These are phyloP conservation scores for Limnodromus scolopaceus DNA, from an alignment of 2,797 vertebrate species.

Conservation along the genomic window DNA sequence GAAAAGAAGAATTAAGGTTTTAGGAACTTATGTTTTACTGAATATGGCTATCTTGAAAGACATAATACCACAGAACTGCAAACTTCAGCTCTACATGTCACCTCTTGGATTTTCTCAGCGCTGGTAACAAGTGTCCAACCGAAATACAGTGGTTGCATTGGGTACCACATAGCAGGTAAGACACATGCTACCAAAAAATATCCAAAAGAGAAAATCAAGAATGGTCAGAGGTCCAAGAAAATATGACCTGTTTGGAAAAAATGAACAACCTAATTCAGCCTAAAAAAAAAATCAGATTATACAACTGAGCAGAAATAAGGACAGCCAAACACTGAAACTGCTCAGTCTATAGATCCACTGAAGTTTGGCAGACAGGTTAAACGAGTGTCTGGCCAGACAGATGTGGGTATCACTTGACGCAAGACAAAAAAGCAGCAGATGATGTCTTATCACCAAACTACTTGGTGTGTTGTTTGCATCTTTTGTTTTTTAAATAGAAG, in stretches of 20 bases:
- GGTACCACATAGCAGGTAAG: fast-evolving
- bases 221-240: background rate
- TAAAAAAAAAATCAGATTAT: background rate
- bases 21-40: background rate
- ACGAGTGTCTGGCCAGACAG: background rate
- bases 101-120: background rate
- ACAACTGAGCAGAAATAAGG: background rate
- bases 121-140: background rate
- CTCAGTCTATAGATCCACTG: background rate
- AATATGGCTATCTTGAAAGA: background rate
- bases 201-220: background rate
- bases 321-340: background rate
- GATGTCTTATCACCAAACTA: background rate
- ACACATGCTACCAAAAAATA: background rate
- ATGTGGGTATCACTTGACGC: background rate
- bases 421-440: background rate
- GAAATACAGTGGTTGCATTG: background rate
- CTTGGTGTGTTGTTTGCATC: background rate
- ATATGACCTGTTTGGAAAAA: background rate
- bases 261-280: background rate
- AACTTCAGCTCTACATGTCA: background rate
- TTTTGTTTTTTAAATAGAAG: background rate
- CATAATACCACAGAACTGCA: background rate
- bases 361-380: background rate
- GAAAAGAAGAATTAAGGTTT: background rate